Percentiles rank a stretch among this genome's conserved stretches.
Conservation (phyloP, 2,888 invertebrate species). For the Criorhina ranunculi region DNA sequence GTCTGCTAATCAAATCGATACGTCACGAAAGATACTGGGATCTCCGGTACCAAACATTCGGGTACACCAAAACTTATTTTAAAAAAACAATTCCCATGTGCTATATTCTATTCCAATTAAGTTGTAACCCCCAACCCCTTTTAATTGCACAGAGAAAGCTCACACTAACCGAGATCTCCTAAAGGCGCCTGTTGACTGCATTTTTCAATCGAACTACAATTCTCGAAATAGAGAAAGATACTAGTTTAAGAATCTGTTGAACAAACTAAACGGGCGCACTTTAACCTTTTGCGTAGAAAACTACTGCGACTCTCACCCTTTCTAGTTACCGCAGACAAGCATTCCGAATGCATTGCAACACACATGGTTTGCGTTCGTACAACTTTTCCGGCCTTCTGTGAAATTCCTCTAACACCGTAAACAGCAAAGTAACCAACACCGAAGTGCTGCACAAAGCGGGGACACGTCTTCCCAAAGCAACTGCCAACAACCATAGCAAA, state of each 20-base stretch:
- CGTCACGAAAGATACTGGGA: too few relatives aligned
- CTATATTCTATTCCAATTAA: constrained; percentile 40
- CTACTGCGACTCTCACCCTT: constrained; percentile 56
- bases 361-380: constrained; percentile 74
- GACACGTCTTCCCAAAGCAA: constrained; percentile 61
- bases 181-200: constrained; percentile 55
- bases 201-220: constrained; percentile 33
- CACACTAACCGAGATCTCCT: constrained; percentile 4
- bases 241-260: constrained; percentile 45
- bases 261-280: constrained; percentile 71
- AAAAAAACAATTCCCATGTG: background rate
- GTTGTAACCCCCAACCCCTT: constrained; percentile 17
- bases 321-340: constrained; percentile 72
- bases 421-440: constrained; percentile 55
- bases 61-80: too few relatives aligned
- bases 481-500: constrained; percentile 53
- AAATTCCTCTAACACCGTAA: constrained; percentile 72
- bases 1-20: background rate
- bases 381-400: constrained; percentile 56
- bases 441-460: constrained; percentile 37
- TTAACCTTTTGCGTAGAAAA: constrained; percentile 64
- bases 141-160: constrained; percentile 50
- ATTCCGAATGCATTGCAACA: constrained; percentile 74
- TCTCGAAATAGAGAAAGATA: background rate
- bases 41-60: too few relatives aligned